Evolutionary conservation across 2,888 invertebrate species (phyloP).

Genomic region (Netelia melanura): DNA sequence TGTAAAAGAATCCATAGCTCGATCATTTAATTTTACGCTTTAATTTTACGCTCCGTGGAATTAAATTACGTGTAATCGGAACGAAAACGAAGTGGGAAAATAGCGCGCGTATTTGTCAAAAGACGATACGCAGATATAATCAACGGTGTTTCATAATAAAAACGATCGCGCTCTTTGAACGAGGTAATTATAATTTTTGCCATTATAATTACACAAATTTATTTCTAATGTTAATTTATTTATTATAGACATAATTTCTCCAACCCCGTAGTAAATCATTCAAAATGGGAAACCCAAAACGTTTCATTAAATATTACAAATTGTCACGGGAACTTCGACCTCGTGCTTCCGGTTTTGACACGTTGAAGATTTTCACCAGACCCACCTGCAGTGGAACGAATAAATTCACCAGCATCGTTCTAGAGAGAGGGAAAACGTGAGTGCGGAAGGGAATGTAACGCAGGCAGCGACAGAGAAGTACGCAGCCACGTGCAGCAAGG

Average conservation of each 20-base stretch:
- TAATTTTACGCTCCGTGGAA: slow-evolving; percentile 44
- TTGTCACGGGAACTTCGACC: background rate
- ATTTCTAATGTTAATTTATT: no score
- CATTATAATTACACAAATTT: no score
- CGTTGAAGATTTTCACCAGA: slow-evolving; percentile 3
- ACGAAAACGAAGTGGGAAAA: background rate
- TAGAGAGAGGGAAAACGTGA: slow-evolving; percentile 3
- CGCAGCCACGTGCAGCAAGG: slow-evolving; percentile 61
- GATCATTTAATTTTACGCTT: slow-evolving; percentile 62
- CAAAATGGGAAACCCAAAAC: no score
- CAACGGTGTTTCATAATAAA: no score
- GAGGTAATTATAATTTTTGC: no score
- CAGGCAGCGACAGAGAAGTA: slow-evolving; percentile 3
- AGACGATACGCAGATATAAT: no score
- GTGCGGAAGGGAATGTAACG: slow-evolving; percentile 8
- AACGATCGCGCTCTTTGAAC: background rate
- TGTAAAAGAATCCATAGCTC: slow-evolving; percentile 2
- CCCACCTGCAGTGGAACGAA: slow-evolving; percentile 7
- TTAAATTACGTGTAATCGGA: background rate
- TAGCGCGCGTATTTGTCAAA: background rate
- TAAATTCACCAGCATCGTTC: slow-evolving; percentile 23
- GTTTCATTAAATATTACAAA: background rate
- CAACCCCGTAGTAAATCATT: background rate
- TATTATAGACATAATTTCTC: background rate
- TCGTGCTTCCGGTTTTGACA: background rate